These are phyloP conservation scores for Galaxea fascicularis DNA, from an alignment of 92 coral and sea anemone species.

Conservation along the genomic window DNA sequence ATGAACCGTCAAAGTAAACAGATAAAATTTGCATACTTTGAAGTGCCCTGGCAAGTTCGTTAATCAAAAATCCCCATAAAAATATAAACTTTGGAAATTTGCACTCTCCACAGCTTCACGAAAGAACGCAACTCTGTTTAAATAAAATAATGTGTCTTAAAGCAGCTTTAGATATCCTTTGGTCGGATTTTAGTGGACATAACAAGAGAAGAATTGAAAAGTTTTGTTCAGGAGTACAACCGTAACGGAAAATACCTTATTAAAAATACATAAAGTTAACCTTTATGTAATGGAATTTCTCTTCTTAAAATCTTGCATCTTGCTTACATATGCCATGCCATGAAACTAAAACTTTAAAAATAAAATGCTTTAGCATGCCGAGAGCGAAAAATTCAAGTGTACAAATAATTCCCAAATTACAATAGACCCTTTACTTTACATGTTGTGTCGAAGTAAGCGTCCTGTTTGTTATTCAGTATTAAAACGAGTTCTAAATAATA, in stretches of 20 bases:
- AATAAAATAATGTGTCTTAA: background rate
- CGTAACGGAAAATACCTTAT: conserved; percentile 31
- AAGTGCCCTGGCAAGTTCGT: background rate
- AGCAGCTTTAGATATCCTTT: background rate
- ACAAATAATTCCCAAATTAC: background rate
- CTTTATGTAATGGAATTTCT: conserved; percentile 40
- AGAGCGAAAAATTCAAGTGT: background rate
- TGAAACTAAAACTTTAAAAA: background rate
- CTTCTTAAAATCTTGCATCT: background rate
- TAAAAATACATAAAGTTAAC: conserved; percentile 16
- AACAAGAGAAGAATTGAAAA: background rate
- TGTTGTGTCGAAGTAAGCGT: background rate
- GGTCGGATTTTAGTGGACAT: background rate
- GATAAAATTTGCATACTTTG: conserved; percentile 23
- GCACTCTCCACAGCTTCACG: background rate
- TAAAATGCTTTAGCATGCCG: background rate
- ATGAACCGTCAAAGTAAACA: background rate
- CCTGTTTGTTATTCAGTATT: conserved; percentile 22
- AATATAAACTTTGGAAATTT: background rate
- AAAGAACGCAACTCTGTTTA: background rate
- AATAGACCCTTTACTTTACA: background rate
- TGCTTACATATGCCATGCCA: background rate
- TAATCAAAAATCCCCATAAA: background rate
- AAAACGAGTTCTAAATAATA: conserved; percentile 26
- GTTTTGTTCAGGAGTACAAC: background rate